Evolutionary conservation across 2,888 invertebrate genomes (phyloP).

Genomic region (Netelia inedita): DNA sequence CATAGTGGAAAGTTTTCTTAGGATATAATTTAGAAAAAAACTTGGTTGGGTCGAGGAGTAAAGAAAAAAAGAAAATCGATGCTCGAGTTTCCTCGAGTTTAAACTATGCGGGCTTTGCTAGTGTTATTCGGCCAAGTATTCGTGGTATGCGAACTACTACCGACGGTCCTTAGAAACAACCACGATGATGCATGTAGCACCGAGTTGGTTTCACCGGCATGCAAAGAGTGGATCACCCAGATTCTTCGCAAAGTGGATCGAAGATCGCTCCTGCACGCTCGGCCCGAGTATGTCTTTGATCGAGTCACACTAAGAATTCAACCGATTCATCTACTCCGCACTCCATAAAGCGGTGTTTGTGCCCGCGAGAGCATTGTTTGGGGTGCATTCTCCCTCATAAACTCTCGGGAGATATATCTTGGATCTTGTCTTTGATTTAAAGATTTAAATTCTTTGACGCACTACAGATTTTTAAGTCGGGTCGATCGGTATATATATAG

Average conservation of each 20-base stretch:
- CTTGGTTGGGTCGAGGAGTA: background rate
- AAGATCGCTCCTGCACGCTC: conserved; percentile 29
- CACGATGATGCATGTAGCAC: background rate
- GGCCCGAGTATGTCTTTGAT: conserved; percentile 55
- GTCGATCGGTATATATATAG: background rate
- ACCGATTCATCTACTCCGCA: conserved; percentile 22
- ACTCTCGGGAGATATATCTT: conserved; percentile 32
- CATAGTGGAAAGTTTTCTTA: too few species aligned
- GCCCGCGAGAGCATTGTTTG: conserved; percentile 28
- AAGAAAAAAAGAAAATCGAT: background rate
- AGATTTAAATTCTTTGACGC: conserved; percentile 38
- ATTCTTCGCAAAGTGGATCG: conserved; percentile 56
- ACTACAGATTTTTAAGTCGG: background rate
- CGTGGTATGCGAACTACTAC: conserved; percentile 4
- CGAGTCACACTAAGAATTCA: conserved; percentile 34
- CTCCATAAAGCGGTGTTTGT: conserved; percentile 28
- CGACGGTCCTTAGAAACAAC: background rate
- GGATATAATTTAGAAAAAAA: too few species aligned
- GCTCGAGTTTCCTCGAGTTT: background rate
- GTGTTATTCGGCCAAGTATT: conserved; percentile 12
- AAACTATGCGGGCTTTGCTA: conserved; percentile 26
- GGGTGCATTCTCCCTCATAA: conserved; percentile 43
- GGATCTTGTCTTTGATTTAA: background rate
- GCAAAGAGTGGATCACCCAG: conserved; percentile 31
- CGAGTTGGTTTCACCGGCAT: conserved; percentile 30